Percentiles rank a stretch among this genome's conserved stretches.
Conservation (phyloP, 2,797 vertebrate species). For the Sebastes matsubarae region DNA sequence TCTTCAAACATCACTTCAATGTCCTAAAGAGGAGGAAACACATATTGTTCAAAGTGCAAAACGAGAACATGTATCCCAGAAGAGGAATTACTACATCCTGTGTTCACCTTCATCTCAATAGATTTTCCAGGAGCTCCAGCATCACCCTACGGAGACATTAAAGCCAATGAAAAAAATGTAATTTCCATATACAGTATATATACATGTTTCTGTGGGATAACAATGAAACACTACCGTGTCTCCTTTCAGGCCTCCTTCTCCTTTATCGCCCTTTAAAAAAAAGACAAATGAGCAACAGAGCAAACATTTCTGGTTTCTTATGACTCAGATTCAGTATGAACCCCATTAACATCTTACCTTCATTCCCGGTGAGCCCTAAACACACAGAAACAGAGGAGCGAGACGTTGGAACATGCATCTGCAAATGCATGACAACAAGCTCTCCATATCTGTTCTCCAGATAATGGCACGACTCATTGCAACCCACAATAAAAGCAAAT, state of each 20-base stretch:
- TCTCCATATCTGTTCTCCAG: not conserved
- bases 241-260: constrained; percentile 77
- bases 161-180: constrained; percentile 17
- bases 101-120: constrained; percentile 86
- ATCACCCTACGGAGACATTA: constrained; percentile 78
- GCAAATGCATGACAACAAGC: constrained; percentile 49
- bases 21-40: constrained; percentile 77
- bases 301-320: not conserved
- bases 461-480: constrained; percentile 3
- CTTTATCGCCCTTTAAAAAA: constrained; percentile 80
- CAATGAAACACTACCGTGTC: constrained; percentile 71
- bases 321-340: not conserved
- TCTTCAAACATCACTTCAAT: constrained; percentile 89
- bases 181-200: not conserved
- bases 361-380: constrained; percentile 80
- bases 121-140: constrained; percentile 79
- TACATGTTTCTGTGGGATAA: not conserved
- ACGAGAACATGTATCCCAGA: not conserved
- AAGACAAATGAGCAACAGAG: constrained; percentile 12
- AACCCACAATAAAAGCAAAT: constrained; percentile 29
- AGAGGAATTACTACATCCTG: not conserved
- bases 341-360: constrained; percentile 74
- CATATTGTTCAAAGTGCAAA: constrained; percentile 6
- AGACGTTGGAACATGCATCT: constrained; percentile 57
- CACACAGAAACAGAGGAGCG: constrained; percentile 58